Evolutionary conservation across 2,888 invertebrate genomes (phyloP), one percentile per base, ranked within the genome.

Genomic region (Xylophagus ater): DNA sequence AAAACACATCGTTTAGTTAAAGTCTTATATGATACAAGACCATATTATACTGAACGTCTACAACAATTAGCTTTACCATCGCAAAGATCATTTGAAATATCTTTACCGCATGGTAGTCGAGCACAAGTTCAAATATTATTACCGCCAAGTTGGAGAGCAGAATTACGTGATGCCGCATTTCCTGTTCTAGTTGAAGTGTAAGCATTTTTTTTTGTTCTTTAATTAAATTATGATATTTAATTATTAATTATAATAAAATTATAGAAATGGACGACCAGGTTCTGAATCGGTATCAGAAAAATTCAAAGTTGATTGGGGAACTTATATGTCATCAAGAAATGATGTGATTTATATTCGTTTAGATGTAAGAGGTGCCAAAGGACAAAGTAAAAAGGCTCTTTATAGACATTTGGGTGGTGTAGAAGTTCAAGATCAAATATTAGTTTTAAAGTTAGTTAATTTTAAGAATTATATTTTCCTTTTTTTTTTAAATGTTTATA

Each of bases 361-460:
- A 54, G 94, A 94, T 68, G 93, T 92, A 13, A 73, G 93, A 36
- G 94, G 94, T 18, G 78, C 86, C 34, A 69, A 76, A 32, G 80
- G 79, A 1, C 80, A 89, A 50, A 88, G 89, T 33, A 79, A 85
- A 52, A 78, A 82, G 45, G 74, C 83, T 44, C 71, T 90, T 33
- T 86, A 86, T 57, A 80, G 82, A 25, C 77, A 79, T 41, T 72
- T 94, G 40, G 93, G 93, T 4, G 86, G 86, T 37, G 79, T 85
- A 29, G 93, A 93, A 67, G 87, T 92, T 26, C 82, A 87, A 55
- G 93, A 93, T 70, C 90, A 93, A 67, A 76, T 93, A 55, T 78
- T 79, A 54, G 90, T 86, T 54, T 70, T 87, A 59, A 79, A 78
- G 73, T 78, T 55, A 50, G 47, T 41, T 14, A 21, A 8, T 19